A percentile compares a stretch with the other conserved stretches of the same genome.
These are phyloP conservation scores for Proterorhinus semilunaris DNA, from an alignment of 2,113 vertebrate genomes.

Conservation along the genomic window DNA sequence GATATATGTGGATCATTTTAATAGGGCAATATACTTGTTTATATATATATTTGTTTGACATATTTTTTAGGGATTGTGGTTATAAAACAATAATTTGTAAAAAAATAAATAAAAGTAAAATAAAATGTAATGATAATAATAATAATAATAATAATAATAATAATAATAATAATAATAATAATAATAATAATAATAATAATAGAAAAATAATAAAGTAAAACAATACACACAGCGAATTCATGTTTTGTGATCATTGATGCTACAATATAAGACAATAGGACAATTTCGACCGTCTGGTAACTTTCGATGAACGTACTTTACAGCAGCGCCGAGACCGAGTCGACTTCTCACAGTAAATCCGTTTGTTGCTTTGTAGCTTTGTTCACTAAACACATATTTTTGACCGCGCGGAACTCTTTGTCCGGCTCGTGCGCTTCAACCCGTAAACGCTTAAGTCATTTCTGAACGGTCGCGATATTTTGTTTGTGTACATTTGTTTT, in stretches of 20 bases:
- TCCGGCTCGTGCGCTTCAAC: slow-evolving; percentile 12
- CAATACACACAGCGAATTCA: background rate
- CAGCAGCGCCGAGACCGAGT: background rate
- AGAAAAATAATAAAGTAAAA: background rate
- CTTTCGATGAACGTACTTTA: background rate
- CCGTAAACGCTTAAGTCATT: slow-evolving; percentile 2
- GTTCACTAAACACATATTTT: slow-evolving; percentile 62
- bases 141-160: background rate
- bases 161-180: slow-evolving; percentile 6
- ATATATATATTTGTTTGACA: too few relatives aligned
- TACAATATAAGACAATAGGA: slow-evolving; percentile 4
- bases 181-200: slow-evolving; percentile 4
- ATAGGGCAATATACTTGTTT: too few relatives aligned
- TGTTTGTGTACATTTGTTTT: background rate
- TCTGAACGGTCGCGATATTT: background rate
- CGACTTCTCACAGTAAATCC: background rate
- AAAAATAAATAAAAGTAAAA: background rate
- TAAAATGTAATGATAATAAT: background rate
- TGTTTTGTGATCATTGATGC: background rate
- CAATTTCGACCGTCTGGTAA: too few relatives aligned
- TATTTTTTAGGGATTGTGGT: too few relatives aligned
- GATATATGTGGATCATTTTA: too few relatives aligned
- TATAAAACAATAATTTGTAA: background rate
- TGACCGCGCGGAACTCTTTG: slow-evolving; percentile 37
- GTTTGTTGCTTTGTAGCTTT: slow-evolving; percentile 25